phyloP scores from a whole-genome alignment of 2,113 vertebrate genomes.

The Sus scrofa region DNA sequence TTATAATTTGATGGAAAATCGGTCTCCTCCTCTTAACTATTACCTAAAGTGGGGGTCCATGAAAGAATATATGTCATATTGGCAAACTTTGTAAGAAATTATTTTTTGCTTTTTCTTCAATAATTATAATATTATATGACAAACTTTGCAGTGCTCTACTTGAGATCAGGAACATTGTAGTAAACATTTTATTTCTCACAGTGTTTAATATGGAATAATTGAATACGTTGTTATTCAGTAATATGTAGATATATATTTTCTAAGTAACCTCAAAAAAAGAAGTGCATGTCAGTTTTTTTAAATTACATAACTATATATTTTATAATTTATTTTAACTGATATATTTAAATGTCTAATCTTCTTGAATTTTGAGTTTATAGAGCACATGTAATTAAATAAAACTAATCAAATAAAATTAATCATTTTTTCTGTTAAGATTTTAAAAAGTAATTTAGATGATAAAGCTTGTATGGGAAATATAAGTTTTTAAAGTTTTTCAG shows the following conservation, averaged over 20 bases:
- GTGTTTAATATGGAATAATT: background rate
- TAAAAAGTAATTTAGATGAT: background rate
- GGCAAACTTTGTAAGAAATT: background rate
- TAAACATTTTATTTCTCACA: slow-evolving; percentile 1
- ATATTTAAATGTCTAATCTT: background rate
- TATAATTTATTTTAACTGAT: background rate
- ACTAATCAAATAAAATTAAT: background rate
- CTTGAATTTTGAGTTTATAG: background rate
- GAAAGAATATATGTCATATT: background rate
- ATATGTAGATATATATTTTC: background rate
- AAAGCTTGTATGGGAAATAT: background rate
- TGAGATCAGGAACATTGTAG: background rate
- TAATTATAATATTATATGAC: background rate
- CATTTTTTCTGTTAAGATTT: background rate
- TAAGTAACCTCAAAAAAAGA: background rate
- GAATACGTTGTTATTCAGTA: background rate
- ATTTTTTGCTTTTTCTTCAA: background rate
- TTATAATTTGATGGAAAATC: background rate
- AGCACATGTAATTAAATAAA: background rate
- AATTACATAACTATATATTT: background rate
- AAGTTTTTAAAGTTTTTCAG: background rate
- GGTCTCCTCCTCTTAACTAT: background rate
- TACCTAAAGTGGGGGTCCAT: background rate
- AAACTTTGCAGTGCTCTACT: background rate
- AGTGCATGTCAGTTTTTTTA: background rate